phyloP scores from a whole-genome alignment of 2,113 vertebrate genomes.

The Ammospiza nelsoni region DNA sequence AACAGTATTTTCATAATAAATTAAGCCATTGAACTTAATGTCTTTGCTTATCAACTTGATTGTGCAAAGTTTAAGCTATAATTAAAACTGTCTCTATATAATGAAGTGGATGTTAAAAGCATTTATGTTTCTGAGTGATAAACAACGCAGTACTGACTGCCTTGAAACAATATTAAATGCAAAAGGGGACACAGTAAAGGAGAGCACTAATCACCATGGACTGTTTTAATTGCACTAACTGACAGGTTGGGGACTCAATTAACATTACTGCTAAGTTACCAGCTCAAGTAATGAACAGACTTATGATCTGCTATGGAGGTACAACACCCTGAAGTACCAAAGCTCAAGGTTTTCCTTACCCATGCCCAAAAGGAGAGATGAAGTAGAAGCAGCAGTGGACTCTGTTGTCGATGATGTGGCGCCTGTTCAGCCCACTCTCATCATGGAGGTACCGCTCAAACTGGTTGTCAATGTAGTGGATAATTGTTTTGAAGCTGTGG shows the following conservation, averaged over 20 bases:
- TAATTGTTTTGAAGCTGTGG: conserved; percentile 88
- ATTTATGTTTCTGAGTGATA: background rate
- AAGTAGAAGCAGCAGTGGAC: conserved; percentile 94
- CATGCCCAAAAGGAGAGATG: conserved; percentile 91
- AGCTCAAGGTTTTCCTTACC: conserved; percentile 68
- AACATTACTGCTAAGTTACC: background rate
- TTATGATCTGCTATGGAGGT: background rate
- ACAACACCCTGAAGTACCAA: background rate
- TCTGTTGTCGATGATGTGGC: conserved; percentile 89
- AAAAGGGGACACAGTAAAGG: background rate
- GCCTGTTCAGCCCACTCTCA: conserved; percentile 87
- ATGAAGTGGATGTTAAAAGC: background rate
- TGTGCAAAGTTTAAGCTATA: background rate
- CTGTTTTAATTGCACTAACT: background rate
- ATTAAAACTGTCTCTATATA: background rate
- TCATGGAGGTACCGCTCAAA: conserved; percentile 89
- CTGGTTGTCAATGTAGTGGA: conserved; percentile 90
- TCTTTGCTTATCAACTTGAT: background rate
- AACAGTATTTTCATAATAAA: background rate
- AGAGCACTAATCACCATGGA: background rate
- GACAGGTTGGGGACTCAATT: background rate
- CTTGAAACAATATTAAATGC: background rate
- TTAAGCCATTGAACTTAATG: background rate
- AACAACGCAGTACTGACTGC: background rate
- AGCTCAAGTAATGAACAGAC: background rate